Evolutionary conservation across 2,113 vertebrate species (phyloP), one percentile per base, ranked within the genome.

Genomic region (Pomatostomus ruficeps): DNA sequence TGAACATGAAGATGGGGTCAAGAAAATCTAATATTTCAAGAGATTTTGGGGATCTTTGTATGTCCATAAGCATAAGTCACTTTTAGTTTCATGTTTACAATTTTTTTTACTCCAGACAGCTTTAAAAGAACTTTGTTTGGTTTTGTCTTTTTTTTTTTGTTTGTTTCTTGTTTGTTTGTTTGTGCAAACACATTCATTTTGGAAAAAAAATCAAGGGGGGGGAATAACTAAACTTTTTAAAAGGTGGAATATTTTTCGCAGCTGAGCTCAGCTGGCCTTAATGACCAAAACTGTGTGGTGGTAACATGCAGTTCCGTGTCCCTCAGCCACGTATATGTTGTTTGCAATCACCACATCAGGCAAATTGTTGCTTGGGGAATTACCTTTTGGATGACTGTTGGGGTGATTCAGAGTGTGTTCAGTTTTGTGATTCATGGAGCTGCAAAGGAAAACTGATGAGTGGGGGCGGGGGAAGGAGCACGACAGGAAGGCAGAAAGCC

Each of bases 371-470:
- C 89, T 94, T 70, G 74, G 89, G 93, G 93, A 95, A 85, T 95
- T 96, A 96, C 95, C 95, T 95, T 95, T 94, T 94, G 23, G 49
- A 67, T 83, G 89, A 95, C 58, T n/a, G 49, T 88, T 73, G 87
- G 87, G 71, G 85, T 97, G 96, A 97, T 90, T 97, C 94, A 93
- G 88, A 96, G 88, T 91, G 75, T 1, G 1, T 51, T 95, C 15
- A 15, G 55, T 91, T 91, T 93, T 94, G 78, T 95, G 93, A 95
- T 95, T 95, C 94, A 95, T 0, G 0, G 74, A 85, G 43, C 84
- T 85, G 81, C 63, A 66, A 68, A 89, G 42, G n/a, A 78, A 89
- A 91, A 85, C n/a, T 79, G 74, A 48, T 91, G 74, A 75, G 42
- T 74, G 28, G 35, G 51, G 31, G 19, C 0, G 3, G 62, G 46